Base-by-base conservation (phyloP, 2,113 vertebrate genomes). In the Alligator mississippiensis region DNA sequence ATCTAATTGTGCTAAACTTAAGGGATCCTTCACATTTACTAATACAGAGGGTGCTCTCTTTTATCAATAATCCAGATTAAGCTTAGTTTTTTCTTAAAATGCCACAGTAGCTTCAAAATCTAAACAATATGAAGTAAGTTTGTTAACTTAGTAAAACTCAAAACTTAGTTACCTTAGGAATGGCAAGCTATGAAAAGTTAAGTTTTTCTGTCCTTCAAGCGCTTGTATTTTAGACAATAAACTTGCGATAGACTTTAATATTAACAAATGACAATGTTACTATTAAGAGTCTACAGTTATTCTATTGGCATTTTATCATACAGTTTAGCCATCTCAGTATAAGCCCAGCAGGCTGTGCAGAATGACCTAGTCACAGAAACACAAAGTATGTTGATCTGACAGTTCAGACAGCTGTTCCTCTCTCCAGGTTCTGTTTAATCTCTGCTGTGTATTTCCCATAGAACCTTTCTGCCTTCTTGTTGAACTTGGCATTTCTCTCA, bases 401-500 rank as follows among this genome's bases (percentile, higher is more conserved):
- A 3, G 2, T 28, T 98, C 98, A 99, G 28, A 99, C 99, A 0
- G 99, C 99, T 0, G 99, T 99, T 86, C 99, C 99, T 93, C 99
- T 98, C 97, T 99, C 99, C 98, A 99, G 79, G 97, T 99, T 99
- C 96, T 99, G 99, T 66, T 99, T 99, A 94, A 99, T 99, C 97
- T 99, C 99, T 0, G 99, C 99, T 0, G 99, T 99, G 91, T 99
- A 99, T 97, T 99, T 99, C 87, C 99, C 99, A 1, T 99, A 99
- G 98, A 99, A 99, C 25, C 99, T 98, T 94, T 99, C 99, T 0
- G 99, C 99, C 91, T 99, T 99, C 98, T 99, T 99, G 97, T 99
- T 99, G 98, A 99, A 99, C 93, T 99, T 99, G 97, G 99, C 99
- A 1, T 99, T 99, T 58, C 99, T 98, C 96, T 99, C 99, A 3